Evolutionary conservation across 1,140 invertebrate genomes (phyloP).

Genomic region (Helicoverpa zea): DNA sequence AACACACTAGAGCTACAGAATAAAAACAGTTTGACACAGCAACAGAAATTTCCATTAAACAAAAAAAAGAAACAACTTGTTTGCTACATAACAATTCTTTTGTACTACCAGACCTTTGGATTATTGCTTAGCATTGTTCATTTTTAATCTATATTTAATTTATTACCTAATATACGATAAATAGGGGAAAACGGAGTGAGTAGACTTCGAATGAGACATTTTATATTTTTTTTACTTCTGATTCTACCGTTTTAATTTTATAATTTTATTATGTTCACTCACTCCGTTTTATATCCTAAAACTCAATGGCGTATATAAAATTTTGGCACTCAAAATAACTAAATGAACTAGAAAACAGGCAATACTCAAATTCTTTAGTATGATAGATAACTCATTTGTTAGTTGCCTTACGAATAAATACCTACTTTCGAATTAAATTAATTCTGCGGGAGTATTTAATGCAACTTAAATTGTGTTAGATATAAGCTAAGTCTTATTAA

Average conservation of each 20-base stretch:
- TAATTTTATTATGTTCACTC: not conserved
- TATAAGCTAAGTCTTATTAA: slow-evolving; percentile 21
- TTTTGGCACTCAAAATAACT: slow-evolving; percentile 23
- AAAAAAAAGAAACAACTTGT: slow-evolving; percentile 48
- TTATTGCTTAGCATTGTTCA: slow-evolving; percentile 52
- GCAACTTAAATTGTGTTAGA: not conserved
- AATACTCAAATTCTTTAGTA: not conserved
- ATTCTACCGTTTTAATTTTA: not conserved
- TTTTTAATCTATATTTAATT: not conserved
- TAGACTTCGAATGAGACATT: not conserved
- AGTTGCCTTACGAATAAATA: slow-evolving; percentile 20
- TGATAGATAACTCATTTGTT: not conserved
- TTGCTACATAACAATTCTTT: slow-evolving; percentile 41
- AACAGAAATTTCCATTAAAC: not conserved
- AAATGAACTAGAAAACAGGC: not conserved
- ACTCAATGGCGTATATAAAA: slow-evolving; percentile 9
- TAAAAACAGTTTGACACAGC: slow-evolving; percentile 31
- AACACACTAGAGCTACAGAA: slow-evolving; percentile 21
- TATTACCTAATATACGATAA: not conserved
- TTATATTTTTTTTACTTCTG: not conserved
- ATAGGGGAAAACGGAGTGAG: slow-evolving; percentile 7
- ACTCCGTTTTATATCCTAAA: slow-evolving; percentile 14
- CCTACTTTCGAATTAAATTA: slow-evolving; percentile 4
- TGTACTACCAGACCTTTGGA: slow-evolving; percentile 55
- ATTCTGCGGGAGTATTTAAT: slow-evolving; percentile 7